A percentile compares a stretch with the other conserved stretches of the same genome.
These are phyloP conservation scores for Scaptomyza pallida DNA, from an alignment of 1,140 invertebrate species.

Conservation along the genomic window DNA sequence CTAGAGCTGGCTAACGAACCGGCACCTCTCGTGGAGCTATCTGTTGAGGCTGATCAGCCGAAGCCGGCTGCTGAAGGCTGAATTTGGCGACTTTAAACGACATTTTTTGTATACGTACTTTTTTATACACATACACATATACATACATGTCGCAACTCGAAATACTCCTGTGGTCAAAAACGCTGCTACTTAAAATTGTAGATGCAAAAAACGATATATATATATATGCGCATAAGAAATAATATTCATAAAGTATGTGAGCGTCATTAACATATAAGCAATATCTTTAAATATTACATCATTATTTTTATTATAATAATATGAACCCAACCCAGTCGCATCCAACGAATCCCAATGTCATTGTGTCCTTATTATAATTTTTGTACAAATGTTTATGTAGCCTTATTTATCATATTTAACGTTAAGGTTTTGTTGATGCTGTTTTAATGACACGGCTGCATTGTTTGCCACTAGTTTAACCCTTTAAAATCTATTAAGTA, in stretches of 20 bases:
- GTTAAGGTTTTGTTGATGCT: slow-evolving; percentile 15
- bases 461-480: slow-evolving; percentile 34
- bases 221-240: no score
- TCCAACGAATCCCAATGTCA: slow-evolving; percentile 20
- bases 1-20: background rate
- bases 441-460: slow-evolving; percentile 15
- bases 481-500: background rate
- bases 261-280: slow-evolving; percentile 21
- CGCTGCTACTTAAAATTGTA: slow-evolving; percentile 34
- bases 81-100: background rate
- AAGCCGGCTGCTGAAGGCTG: slow-evolving; percentile 7
- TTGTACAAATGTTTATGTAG: slow-evolving; percentile 33
- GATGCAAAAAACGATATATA: slow-evolving; percentile 1
- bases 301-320: background rate
- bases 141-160: slow-evolving; percentile 31
- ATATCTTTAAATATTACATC: slow-evolving; percentile 15
- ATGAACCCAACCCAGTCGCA: slow-evolving; percentile 20
- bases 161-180: slow-evolving; percentile 55
- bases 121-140: slow-evolving; percentile 10
- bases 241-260: no score
- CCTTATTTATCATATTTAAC: background rate
- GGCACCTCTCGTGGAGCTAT: slow-evolving; percentile 24
- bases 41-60: background rate
- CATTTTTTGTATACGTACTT: slow-evolving; percentile 17
- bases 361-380: slow-evolving; percentile 4